Conservation (phyloP, 2,888 invertebrate genomes). For the Siphlonurus alternatus region DNA sequence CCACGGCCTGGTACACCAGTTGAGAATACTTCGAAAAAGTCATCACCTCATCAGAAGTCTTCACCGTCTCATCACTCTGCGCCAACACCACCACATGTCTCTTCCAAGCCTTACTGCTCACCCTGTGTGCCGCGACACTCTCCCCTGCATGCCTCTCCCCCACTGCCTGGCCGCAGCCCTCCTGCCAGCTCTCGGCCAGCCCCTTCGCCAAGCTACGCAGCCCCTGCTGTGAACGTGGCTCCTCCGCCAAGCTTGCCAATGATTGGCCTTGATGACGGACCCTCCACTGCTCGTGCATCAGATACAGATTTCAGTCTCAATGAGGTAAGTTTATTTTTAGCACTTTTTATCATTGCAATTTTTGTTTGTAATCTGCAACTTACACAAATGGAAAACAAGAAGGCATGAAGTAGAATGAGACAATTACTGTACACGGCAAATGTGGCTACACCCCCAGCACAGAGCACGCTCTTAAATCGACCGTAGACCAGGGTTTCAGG, state of each 20-base stretch:
- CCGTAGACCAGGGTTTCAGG: too few relatives aligned
- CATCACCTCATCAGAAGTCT: slow-evolving; percentile 12
- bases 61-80: slow-evolving; percentile 11
- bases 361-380: not conserved
- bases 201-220: slow-evolving; percentile 40
- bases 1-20: slow-evolving; percentile 3
- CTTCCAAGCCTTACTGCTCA: slow-evolving; percentile 2
- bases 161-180: slow-evolving; percentile 9
- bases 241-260: slow-evolving; percentile 37
- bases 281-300: slow-evolving; percentile 14
- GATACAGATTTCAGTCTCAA: slow-evolving; percentile 12
- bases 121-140: slow-evolving; percentile 34
- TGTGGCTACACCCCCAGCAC: too few relatives aligned
- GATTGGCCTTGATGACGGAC: slow-evolving; percentile 48
- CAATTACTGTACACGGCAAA: too few relatives aligned
- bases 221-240: slow-evolving; percentile 11
- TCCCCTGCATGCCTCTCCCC: slow-evolving; percentile 38
- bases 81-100: slow-evolving; percentile 8
- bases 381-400: too few relatives aligned
- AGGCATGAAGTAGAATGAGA: too few relatives aligned
- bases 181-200: slow-evolving; percentile 32
- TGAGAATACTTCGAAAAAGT: slow-evolving; percentile 11
- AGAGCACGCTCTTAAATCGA: too few relatives aligned
- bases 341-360: not conserved
- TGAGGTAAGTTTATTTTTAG: slow-evolving; percentile 4